Evolutionary conservation across 1,140 invertebrate species (phyloP), one percentile per base, ranked within the genome.

Genomic region (Ceratina calcarata): DNA sequence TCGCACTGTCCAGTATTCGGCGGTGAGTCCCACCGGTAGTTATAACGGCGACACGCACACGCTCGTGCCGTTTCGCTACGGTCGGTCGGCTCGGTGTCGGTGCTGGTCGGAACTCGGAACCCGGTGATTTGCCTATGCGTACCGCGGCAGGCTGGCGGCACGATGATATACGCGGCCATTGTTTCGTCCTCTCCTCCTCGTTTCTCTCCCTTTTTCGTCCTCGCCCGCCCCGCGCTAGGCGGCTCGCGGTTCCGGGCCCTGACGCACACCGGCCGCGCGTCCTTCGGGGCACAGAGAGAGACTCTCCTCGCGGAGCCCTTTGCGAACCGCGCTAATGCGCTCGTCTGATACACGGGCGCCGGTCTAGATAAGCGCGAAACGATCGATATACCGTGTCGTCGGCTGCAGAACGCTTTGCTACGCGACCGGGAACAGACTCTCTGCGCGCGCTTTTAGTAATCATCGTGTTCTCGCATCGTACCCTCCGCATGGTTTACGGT

Each of bases 91-190:
- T 37, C 24, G 71, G 74, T 45, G 81, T 82, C 55, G 78, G 85
- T 86, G 85, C 86, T 87, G 73, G 88, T 70, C 89, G 75, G 78
- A 67, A 67, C 65, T 62, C 55, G 68, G 65, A 70, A 22, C 70
- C 37, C 83, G 86, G 90, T 90, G 91, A 92, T 92, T 92, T 92
- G 91, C 91, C 91, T 92, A 92, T 91, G 91, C 91, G 88, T 91
- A 91, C 89, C 85, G 85, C 89, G 77, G 89, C 87, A 90, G 85
- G 68, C 88, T 85, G 86, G 86, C 86, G 88, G 89, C 91, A 92
- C 86, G 91, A 92, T 92, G 91, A 92, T 92, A 92, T 92, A 92
- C 91, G 91, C 90, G 91, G 86, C 91, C 91, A 92, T 92, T 92
- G 91, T 92, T 92, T 86, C 71, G 83, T 86, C 58, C 55, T 55